A percentile compares a stretch with the other conserved stretches of the same genome.
Conservation (phyloP, 2,113 vertebrate genomes). For the Sapajus apella region DNA sequence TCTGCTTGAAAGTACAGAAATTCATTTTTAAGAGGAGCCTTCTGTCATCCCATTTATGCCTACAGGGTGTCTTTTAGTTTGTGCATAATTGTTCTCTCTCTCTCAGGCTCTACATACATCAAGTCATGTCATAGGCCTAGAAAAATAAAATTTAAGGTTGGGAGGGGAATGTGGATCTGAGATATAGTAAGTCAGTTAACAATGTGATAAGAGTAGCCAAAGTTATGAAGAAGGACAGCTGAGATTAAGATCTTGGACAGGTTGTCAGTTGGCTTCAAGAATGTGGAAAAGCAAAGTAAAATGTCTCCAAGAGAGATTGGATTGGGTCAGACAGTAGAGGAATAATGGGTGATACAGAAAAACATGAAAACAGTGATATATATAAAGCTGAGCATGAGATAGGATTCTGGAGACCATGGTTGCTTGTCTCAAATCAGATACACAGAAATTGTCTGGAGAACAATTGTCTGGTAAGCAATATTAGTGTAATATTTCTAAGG, state of each 20-base stretch:
- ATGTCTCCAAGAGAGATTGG: background rate
- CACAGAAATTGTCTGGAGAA: background rate
- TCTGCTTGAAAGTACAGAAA: background rate
- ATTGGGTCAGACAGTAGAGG: background rate
- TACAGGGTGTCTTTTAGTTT: background rate
- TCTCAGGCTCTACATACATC: background rate
- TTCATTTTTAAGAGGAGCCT: background rate
- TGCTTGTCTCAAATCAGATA: background rate
- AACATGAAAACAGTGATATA: background rate
- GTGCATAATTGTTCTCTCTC: background rate
- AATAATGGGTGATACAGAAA: background rate
- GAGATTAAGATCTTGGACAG: background rate
- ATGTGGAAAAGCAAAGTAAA: background rate
- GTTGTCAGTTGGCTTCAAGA: background rate
- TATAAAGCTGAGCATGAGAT: background rate
- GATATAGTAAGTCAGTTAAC: background rate
- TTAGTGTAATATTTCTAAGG: background rate
- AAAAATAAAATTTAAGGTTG: background rate
- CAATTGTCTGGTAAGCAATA: background rate
- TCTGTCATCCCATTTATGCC: background rate
- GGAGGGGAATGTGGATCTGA: background rate
- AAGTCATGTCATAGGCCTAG: background rate
- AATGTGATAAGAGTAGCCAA: background rate
- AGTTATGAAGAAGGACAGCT: background rate
- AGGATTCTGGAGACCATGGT: background rate